Conservation (phyloP, 2,888 invertebrate species). For the Chrysina gloriosa region DNA sequence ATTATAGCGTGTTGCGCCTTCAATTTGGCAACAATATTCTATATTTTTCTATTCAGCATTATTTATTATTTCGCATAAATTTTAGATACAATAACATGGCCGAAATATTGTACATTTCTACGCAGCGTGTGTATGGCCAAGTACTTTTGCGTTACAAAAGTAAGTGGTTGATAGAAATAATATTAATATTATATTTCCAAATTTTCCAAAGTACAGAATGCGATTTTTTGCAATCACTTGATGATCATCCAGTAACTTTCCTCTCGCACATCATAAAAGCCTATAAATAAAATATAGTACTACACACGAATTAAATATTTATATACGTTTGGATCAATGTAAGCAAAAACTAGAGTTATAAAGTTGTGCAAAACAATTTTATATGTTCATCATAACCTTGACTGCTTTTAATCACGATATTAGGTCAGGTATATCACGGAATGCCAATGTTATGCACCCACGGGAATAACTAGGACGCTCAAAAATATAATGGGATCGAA, state of each 20-base stretch:
- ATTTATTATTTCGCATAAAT: conserved; percentile 1
- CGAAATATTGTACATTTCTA: too few species aligned
- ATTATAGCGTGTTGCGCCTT: not conserved
- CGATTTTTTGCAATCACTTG: too few species aligned
- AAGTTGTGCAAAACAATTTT: conserved; percentile 29
- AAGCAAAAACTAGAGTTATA: conserved; percentile 18
- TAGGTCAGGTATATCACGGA: conserved; percentile 24
- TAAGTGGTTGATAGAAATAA: too few species aligned
- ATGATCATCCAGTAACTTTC: too few species aligned
- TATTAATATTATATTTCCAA: too few species aligned
- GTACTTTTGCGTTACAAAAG: too few species aligned
- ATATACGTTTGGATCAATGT: not conserved
- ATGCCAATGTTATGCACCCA: conserved; percentile 11
- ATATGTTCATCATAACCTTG: conserved; percentile 20
- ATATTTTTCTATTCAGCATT: not conserved
- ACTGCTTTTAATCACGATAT: conserved; percentile 30
- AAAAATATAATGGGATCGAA: not conserved
- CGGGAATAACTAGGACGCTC: not conserved
- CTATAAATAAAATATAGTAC: not conserved
- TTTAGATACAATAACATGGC: too few species aligned
- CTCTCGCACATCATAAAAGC: not conserved
- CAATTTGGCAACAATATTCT: conserved; percentile 2
- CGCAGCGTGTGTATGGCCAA: too few species aligned
- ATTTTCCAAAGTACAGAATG: too few species aligned
- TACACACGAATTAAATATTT: conserved; percentile 17